phyloP scores from a whole-genome alignment of 35 echinoderm and acorn worm species.

The Holothuria glaberrima region DNA sequence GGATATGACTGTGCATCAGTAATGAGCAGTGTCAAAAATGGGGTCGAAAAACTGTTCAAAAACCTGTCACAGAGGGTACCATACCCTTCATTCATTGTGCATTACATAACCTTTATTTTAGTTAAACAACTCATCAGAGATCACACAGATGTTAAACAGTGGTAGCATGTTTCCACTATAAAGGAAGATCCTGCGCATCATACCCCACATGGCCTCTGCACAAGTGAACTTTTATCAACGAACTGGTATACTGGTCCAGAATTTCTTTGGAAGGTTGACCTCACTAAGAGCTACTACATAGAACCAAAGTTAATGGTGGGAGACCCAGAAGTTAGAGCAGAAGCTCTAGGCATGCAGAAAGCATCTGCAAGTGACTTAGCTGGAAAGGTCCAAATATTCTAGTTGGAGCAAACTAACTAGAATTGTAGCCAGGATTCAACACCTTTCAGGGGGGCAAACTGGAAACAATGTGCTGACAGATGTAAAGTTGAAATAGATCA shows the following conservation, averaged over 20 bases:
- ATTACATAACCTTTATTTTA: no score
- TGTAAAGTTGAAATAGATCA: constrained; percentile 41
- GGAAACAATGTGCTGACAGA: constrained; percentile 10
- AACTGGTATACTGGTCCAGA: constrained; percentile 52
- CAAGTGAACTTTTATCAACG: constrained; percentile 1
- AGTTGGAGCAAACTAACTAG: constrained; percentile 5
- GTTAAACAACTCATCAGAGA: constrained; percentile 29
- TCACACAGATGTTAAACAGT: background rate
- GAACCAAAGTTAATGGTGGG: constrained; percentile 28
- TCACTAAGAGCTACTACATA: background rate
- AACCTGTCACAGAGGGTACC: no score
- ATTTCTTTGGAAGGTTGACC: constrained; percentile 20
- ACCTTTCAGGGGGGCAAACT: background rate
- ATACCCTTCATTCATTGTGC: no score
- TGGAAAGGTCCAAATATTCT: constrained; percentile 15
- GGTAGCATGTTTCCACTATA: constrained; percentile 23
- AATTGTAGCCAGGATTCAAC: constrained; percentile 20
- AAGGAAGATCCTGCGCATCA: constrained; percentile 28
- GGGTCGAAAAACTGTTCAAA: no score
- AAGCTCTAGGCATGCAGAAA: background rate
- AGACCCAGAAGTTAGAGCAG: constrained; percentile 55
- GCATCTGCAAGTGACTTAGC: background rate
- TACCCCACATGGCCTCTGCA: background rate
- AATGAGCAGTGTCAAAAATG: no score
- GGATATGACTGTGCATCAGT: no score